Conservation (phyloP, 2,113 vertebrate species). For the Trematomus loennbergii region DNA sequence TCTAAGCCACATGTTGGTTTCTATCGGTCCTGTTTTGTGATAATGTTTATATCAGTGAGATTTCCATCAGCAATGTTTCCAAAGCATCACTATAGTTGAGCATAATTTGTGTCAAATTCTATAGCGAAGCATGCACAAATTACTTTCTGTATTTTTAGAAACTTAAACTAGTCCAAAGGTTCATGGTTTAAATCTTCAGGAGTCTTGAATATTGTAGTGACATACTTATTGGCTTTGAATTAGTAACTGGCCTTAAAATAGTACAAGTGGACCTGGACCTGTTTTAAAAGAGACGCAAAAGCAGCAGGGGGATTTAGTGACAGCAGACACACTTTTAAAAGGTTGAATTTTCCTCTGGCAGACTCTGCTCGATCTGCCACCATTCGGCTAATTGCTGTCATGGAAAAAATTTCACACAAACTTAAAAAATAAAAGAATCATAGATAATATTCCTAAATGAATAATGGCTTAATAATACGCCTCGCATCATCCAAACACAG, state of each 20-base stretch:
- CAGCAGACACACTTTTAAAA: constrained; percentile 50
- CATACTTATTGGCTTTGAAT: constrained; percentile 44
- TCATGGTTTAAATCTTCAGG: constrained; percentile 17
- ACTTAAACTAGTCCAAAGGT: constrained; percentile 23
- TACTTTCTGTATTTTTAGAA: constrained; percentile 45
- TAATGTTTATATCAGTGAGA: background rate
- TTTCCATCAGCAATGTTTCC: background rate
- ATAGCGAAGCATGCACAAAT: constrained; percentile 2
- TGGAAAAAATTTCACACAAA: constrained; percentile 33
- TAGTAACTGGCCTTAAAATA: constrained; percentile 43
- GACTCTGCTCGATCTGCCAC: constrained; percentile 42
- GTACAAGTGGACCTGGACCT: constrained; percentile 31
- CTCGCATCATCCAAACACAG: constrained; percentile 16
- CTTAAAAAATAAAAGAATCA: background rate
- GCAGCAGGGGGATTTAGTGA: constrained; percentile 52
- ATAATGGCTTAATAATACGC: constrained; percentile 37
- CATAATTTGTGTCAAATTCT: constrained; percentile 11
- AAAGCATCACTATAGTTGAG: background rate
- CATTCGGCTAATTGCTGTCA: constrained; percentile 49
- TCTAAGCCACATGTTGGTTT: background rate
- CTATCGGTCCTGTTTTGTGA: background rate
- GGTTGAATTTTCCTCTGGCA: constrained; percentile 38
- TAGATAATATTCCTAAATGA: constrained; percentile 31
- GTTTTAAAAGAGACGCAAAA: constrained; percentile 36
- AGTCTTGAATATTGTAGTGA: constrained; percentile 46